Conservation (phyloP, 1,140 invertebrate genomes). For the Zaprionus taronus region DNA sequence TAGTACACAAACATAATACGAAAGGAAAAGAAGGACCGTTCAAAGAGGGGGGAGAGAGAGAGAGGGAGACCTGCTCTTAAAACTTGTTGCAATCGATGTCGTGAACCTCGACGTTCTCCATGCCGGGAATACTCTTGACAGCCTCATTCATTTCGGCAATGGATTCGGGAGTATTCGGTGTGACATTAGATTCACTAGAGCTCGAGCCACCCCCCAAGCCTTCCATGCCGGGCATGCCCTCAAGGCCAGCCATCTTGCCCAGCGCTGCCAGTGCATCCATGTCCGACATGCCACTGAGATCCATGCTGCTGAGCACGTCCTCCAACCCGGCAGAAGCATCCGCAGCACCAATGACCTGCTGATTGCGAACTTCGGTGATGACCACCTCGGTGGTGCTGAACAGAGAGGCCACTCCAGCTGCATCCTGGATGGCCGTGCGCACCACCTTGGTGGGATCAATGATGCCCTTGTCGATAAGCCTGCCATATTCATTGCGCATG, state of each 20-base stretch:
- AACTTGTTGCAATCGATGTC: conserved; percentile 59
- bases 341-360: conserved; percentile 88
- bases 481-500: conserved; percentile 95
- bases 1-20: conserved; percentile 8
- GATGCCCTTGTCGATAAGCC: conserved; percentile 98
- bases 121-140: conserved; percentile 63
- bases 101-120: conserved; percentile 65
- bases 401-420: conserved; percentile 98
- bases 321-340: conserved; percentile 85
- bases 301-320: conserved; percentile 29
- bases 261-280: conserved; percentile 36
- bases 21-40: background rate
- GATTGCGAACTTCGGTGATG: conserved; percentile 96
- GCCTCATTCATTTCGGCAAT: conserved; percentile 58
- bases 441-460: conserved; percentile 99
- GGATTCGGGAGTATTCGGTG: background rate
- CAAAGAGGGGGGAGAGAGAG: background rate
- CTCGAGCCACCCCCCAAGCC: conserved; percentile 43
- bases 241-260: conserved; percentile 55
- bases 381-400: conserved; percentile 98
- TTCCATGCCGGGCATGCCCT: conserved; percentile 41
- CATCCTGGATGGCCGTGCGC: conserved; percentile 97
- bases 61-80: background rate
- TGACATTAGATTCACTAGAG: background rate
- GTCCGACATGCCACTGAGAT: conserved; percentile 52